Evolutionary conservation across 2,113 vertebrate genomes (phyloP).

Genomic region (Azemiops feae): DNA sequence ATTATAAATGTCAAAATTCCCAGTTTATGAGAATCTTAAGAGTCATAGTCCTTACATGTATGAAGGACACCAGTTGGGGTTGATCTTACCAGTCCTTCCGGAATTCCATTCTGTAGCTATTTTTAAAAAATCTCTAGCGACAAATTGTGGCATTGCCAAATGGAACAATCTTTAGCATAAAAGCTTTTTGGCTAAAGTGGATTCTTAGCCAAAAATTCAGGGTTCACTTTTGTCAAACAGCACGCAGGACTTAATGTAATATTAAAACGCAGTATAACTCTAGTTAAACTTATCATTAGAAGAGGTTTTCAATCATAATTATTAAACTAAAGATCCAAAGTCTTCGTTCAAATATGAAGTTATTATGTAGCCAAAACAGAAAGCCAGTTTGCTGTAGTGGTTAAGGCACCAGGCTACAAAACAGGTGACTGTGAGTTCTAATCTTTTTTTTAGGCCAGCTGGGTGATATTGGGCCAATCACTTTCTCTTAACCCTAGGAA

Average conservation of each 20-base stretch:
- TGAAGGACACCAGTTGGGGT: neutral
- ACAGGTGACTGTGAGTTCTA: neutral
- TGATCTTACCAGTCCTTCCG: neutral
- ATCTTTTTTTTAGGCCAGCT: neutral
- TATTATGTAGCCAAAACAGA: conserved; percentile 40
- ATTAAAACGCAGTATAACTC: conserved; percentile 57
- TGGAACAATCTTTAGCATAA: neutral
- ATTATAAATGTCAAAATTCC: neutral
- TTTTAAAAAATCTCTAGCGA: neutral
- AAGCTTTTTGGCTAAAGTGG: conserved; percentile 16
- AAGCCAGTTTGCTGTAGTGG: neutral
- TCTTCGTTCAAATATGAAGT: conserved; percentile 47
- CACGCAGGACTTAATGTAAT: conserved; percentile 26
- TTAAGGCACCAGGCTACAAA: neutral
- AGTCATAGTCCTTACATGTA: neutral
- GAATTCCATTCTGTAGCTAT: neutral
- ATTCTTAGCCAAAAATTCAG: conserved; percentile 1
- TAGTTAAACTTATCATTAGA: conserved; percentile 56
- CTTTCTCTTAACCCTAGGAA: neutral
- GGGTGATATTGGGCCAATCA: neutral
- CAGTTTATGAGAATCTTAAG: neutral
- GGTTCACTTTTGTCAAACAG: neutral
- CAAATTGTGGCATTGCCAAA: neutral
- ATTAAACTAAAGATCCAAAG: conserved; percentile 52
- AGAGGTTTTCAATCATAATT: conserved; percentile 51